Evolutionary conservation across 2,797 vertebrate species (phyloP), one percentile per base, ranked within the genome.

Genomic region (Heteromormyrus szaboi): DNA sequence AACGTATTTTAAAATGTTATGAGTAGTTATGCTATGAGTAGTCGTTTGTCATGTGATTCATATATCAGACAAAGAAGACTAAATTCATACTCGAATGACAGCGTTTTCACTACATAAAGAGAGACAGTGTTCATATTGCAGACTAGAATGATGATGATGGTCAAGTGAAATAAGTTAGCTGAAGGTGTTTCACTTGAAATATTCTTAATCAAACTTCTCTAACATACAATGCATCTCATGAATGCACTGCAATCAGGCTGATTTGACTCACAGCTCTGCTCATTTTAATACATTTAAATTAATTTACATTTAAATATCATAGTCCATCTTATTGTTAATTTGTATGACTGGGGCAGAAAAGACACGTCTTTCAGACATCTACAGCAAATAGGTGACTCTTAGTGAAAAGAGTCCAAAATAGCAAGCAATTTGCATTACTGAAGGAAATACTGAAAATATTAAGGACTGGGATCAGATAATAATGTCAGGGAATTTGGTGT

Each of bases 241-340:
- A 93, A 94, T 92, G 92, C 88, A 90, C 84, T 90, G 91, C 91
- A 94, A 94, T 95, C 93, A 94, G 89, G 88, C 90, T 90, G 93
- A 93, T 94, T 93, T 92, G 88, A 90, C 93, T 93, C 19, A 19
- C 89, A 91, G 88, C 85, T 68, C 90, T 0, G 88, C 92, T 94
- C 91, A 94, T 94, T 93, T 93, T 90, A 94, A 95, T 95, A 94
- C 91, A 94, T 94, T 95, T 94, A 92, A 94, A 94, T 95, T 92
- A 88, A 95, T 96, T 95, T 94, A 93, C 90, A 93, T 94, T 94
- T 94, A 92, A 94, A 93, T 93, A 92, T 91, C 90, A 92, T 91
- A 92, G 81, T 87, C 89, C 68, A 88, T 90, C 90, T 92, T 93
- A 88, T 88, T 91, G 89, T 92, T 92, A 89, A 94, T 94, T 93